Evolutionary conservation across 2,797 vertebrate species (phyloP), one percentile per base, ranked within the genome.

Genomic region (Enoplosus armatus): DNA sequence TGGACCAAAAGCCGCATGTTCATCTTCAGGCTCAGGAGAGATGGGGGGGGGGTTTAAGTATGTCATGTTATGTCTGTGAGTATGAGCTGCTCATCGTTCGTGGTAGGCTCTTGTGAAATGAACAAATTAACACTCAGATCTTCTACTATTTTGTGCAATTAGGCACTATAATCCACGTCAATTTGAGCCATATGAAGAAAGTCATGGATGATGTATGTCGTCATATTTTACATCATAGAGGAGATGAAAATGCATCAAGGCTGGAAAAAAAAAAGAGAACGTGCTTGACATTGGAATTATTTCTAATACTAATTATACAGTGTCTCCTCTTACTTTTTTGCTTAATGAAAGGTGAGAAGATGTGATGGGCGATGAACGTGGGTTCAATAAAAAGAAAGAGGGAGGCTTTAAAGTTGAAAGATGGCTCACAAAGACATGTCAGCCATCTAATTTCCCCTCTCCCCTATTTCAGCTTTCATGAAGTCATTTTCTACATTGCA

Each of bases 1-100:
- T 20, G 27, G 59, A 68, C 71, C 56, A 12, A 16, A 1, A 82
- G 41, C 79, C 29, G 33, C 31, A 54, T 86, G 85, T 89, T 84
- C 82, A 83, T 88, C 79, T 71, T 81, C 56, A 26, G 41, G 47
- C 45, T 56, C 47, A 12, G 71, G 51, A 61, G 63, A 35, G 48
- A 37, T 24, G 0, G 51, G 18, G 35, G 53, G 35, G n/a, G 51
- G n/a, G 48, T 45, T 37, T 8, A 6, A 67, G 54, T 53, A 50
- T 66, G 68, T 68, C 56, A 6, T 31, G 33, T 31, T 56, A 43
- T 26, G 3, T 69, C 24, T n/a, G 24, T 9, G 63, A 66, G 37
- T 20, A 26, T 14, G n/a, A 33, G 43, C 26, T 26, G 18, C 53
- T 64, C 69, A 20, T 69, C 26, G 45, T 62, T 45, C 33, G 31